Base-by-base conservation (phyloP, 30 jellyfish, hydroid and myxozoan species). In the Rhopilema esculentum region DNA sequence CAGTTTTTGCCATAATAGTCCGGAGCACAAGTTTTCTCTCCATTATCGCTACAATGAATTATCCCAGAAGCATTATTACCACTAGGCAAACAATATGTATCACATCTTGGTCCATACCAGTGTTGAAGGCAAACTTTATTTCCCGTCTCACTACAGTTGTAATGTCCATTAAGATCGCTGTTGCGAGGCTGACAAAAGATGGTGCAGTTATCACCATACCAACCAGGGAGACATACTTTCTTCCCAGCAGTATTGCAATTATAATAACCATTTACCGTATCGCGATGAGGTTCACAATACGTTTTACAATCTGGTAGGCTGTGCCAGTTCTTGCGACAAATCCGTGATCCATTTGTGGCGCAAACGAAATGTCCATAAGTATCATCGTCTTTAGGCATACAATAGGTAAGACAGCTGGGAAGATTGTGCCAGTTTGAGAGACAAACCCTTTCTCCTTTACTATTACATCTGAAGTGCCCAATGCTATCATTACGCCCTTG, bases 151-250 rank as follows among this genome's bases (percentile, higher is more conserved):
- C 88, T 75, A 77, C 97, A 89, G 75, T 72, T 82, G 25, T 0
- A 89, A 67, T 89, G 93, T 1, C 97, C 97, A 8, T 32, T 49
- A 20, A 51, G 85, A 73, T 65, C 89, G 33, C 30, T 89, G 49
- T 65, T 49, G 29, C 66, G 61, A 24, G 92, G 85, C 68, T 9
- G 23, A 79, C 97, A 89, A 63, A 26, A 89, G 27, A 27, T 27
- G 19, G 72, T 89, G 62, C 97, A 89, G 50, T 62, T 61, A 21
- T 49, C 40, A 8, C 92, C 92, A 80, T 89, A 66, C 97, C 97
- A 89, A 31, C 72, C 72, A n/a, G 27, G 65, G 25, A 27, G 70
- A 31, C 97, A 89, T 0, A 86, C 50, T 22, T 53, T 73, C 62
- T 52, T 32, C 16, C 97, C 97, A 8, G 33, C 18, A 9, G 19